These are phyloP conservation scores for Sebastes oblongus DNA, from an alignment of 2,797 vertebrate species.

Conservation along the genomic window DNA sequence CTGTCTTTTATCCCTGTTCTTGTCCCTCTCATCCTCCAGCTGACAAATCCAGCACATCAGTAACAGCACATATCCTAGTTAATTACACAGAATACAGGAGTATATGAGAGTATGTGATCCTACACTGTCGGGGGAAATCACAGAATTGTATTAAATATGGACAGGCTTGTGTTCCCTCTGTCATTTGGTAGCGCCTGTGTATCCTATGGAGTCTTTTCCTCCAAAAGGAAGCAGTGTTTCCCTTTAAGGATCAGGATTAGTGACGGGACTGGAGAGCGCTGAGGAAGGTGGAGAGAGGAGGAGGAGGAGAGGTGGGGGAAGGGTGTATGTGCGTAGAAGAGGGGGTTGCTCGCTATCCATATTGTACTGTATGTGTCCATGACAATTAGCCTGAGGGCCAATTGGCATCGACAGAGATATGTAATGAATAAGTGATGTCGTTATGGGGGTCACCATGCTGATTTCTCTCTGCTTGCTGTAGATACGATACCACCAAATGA, in stretches of 20 bases:
- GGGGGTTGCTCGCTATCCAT: slow-evolving; percentile 44
- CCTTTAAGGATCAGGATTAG: slow-evolving; percentile 80
- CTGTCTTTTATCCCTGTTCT: neutral
- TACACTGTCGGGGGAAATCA: neutral
- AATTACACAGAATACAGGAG: neutral
- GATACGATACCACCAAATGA: neutral
- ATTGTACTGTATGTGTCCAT: slow-evolving; percentile 59
- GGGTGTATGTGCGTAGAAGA: slow-evolving; percentile 14
- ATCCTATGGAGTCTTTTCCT: slow-evolving; percentile 6
- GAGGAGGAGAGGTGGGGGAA: slow-evolving; percentile 54
- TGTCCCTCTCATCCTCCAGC: neutral
- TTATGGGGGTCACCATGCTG: slow-evolving; percentile 37
- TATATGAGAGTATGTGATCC: neutral
- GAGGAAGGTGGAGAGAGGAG: slow-evolving; percentile 54
- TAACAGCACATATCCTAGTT: neutral
- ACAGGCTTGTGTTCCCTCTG: neutral
- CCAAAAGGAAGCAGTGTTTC: slow-evolving; percentile 41
- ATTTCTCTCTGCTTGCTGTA: slow-evolving; percentile 3
- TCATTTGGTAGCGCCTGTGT: neutral
- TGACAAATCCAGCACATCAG: neutral
- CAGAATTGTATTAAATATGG: neutral
- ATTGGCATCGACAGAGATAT: slow-evolving; percentile 40
- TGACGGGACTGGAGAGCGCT: slow-evolving; percentile 16
- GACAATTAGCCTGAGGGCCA: slow-evolving; percentile 51
- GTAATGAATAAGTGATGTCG: slow-evolving; percentile 65